A percentile compares a stretch with the other conserved stretches of the same genome.
Evolutionary conservation across 2,113 vertebrate species (phyloP).

Genomic region (Daphoenositta chrysoptera): DNA sequence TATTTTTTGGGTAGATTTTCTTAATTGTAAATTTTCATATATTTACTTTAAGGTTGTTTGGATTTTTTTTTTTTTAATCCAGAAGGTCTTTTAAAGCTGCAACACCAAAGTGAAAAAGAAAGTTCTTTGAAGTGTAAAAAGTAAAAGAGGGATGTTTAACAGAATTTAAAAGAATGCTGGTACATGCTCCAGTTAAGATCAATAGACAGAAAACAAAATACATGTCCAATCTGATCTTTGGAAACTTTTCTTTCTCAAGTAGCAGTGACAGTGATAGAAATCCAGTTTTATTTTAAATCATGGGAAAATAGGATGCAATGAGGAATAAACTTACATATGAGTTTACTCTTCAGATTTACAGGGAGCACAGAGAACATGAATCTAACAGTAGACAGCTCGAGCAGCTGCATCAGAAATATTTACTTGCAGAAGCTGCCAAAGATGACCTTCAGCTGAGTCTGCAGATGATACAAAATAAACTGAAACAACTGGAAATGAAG

Average conservation of each 20-base stretch:
- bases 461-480: constrained; percentile 81
- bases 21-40: background rate
- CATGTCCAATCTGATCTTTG: background rate
- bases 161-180: background rate
- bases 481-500: constrained; percentile 88
- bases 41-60: background rate
- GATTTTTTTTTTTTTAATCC: background rate
- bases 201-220: background rate
- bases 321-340: background rate
- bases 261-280: background rate
- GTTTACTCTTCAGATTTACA: constrained; percentile 75
- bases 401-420: constrained; percentile 85
- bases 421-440: constrained; percentile 83
- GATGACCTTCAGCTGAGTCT: constrained; percentile 84
- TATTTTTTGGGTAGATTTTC: background rate
- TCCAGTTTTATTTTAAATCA: background rate
- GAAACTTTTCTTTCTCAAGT: background rate
- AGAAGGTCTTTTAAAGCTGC: background rate
- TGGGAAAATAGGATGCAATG: background rate
- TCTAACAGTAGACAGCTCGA: constrained; percentile 83
- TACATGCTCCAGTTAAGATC: background rate
- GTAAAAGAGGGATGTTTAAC: background rate
- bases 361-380: constrained; percentile 77
- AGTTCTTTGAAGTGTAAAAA: background rate
- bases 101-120: background rate